Percentiles rank a stretch among this genome's conserved stretches.
These are phyloP conservation scores for Lerema accius DNA, from an alignment of 1,140 invertebrate genomes.

Conservation along the genomic window DNA sequence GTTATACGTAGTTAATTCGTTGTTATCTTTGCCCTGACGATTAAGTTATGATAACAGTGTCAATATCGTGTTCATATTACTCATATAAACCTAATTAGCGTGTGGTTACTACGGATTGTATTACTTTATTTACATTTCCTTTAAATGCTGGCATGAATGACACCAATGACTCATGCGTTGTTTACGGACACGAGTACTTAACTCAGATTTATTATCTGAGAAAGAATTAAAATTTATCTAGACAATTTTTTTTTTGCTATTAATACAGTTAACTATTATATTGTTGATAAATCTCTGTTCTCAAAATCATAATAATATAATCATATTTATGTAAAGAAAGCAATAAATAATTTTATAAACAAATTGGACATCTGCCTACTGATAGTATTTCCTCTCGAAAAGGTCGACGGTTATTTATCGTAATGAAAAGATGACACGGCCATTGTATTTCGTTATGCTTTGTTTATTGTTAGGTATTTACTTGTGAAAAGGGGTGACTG, in stretches of 20 bases:
- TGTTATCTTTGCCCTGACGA: background rate
- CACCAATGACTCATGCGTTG: too few species aligned
- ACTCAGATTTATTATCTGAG: too few species aligned
- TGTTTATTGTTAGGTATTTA: constrained; percentile 44
- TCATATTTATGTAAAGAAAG: too few species aligned
- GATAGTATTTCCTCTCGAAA: constrained; percentile 4
- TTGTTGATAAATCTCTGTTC: too few species aligned
- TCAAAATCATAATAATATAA: too few species aligned
- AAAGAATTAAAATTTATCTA: too few species aligned
- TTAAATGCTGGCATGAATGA: too few species aligned
- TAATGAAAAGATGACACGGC: constrained; percentile 27
- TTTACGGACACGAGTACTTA: too few species aligned
- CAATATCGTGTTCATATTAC: background rate
- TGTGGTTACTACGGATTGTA: background rate
- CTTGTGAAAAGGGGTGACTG: constrained; percentile 42
- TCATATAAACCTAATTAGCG: background rate
- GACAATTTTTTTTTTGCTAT: too few species aligned
- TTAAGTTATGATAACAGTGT: background rate
- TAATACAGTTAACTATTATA: too few species aligned
- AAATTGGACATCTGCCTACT: background rate
- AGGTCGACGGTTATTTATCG: constrained; percentile 9
- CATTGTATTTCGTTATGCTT: constrained; percentile 47
- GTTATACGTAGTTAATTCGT: constrained; percentile 4
- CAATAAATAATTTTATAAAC: too few species aligned
- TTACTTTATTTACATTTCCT: background rate